Evolutionary conservation across 2,113 vertebrate species (phyloP).

Genomic region (Malurus alboscapulatus): DNA sequence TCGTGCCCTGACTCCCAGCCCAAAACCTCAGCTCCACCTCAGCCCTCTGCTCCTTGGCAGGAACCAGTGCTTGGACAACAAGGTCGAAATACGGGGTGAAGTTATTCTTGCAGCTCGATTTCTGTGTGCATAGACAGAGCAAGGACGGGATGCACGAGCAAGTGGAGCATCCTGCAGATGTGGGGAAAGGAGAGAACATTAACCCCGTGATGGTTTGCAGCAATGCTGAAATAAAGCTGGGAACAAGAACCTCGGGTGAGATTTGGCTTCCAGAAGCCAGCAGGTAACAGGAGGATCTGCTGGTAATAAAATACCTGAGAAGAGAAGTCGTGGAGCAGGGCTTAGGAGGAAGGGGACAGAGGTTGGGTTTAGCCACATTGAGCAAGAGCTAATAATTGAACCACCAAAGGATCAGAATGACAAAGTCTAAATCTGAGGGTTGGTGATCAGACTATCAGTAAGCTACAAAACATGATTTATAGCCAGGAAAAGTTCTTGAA

Average conservation of each 20-base stretch:
- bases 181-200: not conserved
- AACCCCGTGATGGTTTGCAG: not conserved
- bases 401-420: not conserved
- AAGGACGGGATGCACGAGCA: not conserved
- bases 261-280: not conserved
- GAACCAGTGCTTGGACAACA: not conserved
- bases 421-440: not conserved
- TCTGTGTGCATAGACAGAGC: not conserved
- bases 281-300: not conserved
- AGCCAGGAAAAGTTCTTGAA: not conserved
- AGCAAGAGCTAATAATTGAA: not conserved
- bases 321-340: not conserved
- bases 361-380: not conserved
- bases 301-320: not conserved
- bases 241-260: not conserved
- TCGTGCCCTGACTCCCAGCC: fast-evolving
- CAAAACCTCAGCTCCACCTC: not conserved
- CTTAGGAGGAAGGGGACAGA: not conserved
- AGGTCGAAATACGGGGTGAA: not conserved
- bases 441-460: not conserved
- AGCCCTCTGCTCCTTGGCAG: not conserved
- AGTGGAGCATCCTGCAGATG: not conserved
- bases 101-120: not conserved
- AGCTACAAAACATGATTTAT: not conserved
- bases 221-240: not conserved